Conservation (phyloP, 2,113 vertebrate species). For the Clarias batrachus region DNA sequence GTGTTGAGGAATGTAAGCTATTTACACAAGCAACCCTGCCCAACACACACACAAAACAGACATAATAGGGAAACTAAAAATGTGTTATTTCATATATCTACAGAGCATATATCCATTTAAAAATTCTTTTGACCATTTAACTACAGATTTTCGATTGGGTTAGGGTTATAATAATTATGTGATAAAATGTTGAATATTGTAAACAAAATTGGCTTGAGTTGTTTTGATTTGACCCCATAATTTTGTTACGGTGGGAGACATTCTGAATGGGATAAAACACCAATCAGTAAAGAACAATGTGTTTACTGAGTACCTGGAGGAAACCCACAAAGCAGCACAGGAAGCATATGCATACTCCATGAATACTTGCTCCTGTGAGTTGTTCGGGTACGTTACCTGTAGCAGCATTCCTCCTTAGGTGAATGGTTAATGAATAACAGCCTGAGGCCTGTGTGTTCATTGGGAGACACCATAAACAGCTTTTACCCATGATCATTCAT, state of each 20-base stretch:
- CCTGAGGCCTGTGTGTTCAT: conserved; percentile 35
- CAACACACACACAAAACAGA: neutral
- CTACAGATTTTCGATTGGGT: too few species aligned
- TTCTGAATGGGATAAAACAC: too few species aligned
- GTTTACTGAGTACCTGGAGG: too few species aligned
- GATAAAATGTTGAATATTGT: too few species aligned
- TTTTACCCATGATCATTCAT: conserved; percentile 39
- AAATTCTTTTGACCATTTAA: neutral
- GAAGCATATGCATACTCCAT: too few species aligned
- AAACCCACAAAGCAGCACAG: too few species aligned
- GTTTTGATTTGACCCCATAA: conserved; percentile 20
- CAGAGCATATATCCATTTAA: neutral
- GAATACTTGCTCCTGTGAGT: neutral
- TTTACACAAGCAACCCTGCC: conserved; percentile 52
- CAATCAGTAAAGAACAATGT: too few species aligned
- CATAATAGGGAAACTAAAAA: neutral
- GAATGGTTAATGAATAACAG: conserved; percentile 43
- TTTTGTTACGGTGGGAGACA: neutral
- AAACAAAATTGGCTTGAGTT: neutral
- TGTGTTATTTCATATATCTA: neutral
- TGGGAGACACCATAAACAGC: conserved; percentile 26
- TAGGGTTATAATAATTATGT: too few species aligned
- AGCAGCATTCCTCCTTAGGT: neutral
- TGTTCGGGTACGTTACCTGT: conserved; percentile 3
- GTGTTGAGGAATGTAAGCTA: conserved; percentile 65